Base-by-base conservation (phyloP, 92 coral and sea anemone genomes). In the Paragorgia papillata region DNA sequence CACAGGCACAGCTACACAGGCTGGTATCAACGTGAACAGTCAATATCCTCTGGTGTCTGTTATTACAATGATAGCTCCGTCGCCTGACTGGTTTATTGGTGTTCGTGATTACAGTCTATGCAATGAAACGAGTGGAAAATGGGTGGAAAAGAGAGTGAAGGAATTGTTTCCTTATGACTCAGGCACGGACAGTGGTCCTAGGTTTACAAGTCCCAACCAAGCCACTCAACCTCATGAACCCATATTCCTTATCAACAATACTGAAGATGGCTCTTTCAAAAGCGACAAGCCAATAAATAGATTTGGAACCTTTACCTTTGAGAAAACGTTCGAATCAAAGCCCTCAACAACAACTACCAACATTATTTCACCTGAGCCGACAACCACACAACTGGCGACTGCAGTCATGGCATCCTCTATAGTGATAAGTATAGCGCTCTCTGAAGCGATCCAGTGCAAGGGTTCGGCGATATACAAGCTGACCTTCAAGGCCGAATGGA, bases 41-140 rank as follows among this genome's bases (percentile, higher is more conserved):
- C 39, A 62, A 22, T 62, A 62, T 65, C 74, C 82, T 20, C 74
- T 76, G 14, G 82, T 76, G 39, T 76, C 82, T 17, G 68, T 29
- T 17, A 54, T 76, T 7, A 76, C 82, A 44, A 76, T 76, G 80
- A 75, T 75, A 25, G 80, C 80, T 10, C 82, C 82, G 14, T 76
- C 74, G 62, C 82, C 82, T 12, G 82, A 76, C 29, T 76, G 82
- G 82, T 76, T 76, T 62, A 40, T 62, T 46, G 74, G 74, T 14
- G 73, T 62, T 1, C 62, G 3, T 24, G 82, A 48, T 28, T 41
- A 4, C 15, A 24, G 40, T 15, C 33, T 75, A 34, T 76, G 82
- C 32, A 28, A 76, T 48, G 34, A 14, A 37, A 46, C 26, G 1
- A 60, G 73, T 0, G 62, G 62, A 50, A 28, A 62, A 27, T 76